Conservation (phyloP, 2,113 vertebrate genomes). For the Bos indicus region DNA sequence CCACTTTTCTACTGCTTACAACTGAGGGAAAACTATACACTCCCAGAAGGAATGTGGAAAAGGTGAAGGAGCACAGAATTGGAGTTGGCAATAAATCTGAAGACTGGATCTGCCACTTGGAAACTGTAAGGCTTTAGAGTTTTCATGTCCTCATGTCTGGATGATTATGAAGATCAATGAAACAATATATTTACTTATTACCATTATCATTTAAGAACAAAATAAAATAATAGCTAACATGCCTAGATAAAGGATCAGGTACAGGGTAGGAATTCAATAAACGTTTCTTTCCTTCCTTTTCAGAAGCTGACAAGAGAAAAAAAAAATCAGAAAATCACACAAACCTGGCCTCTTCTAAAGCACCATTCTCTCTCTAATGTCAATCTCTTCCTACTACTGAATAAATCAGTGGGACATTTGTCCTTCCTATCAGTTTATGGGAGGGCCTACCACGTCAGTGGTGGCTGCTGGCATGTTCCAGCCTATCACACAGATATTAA, state of each 20-base stretch:
- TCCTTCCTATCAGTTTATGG: neutral
- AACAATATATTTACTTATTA: neutral
- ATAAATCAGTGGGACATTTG: neutral
- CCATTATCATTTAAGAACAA: neutral
- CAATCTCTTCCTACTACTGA: neutral
- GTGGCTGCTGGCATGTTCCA: neutral
- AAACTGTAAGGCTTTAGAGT: neutral
- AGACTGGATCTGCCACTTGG: neutral
- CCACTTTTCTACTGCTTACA: neutral
- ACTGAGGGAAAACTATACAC: neutral
- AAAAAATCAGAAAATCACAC: neutral
- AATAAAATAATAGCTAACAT: neutral
- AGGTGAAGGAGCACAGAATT: neutral
- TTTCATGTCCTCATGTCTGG: neutral
- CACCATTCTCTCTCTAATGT: neutral
- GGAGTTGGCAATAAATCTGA: neutral
- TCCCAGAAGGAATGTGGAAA: neutral
- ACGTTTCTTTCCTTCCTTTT: neutral
- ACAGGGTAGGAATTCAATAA: neutral
- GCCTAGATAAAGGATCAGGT: neutral
- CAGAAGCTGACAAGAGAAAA: neutral
- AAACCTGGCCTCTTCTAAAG: neutral
- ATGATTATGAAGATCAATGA: neutral
- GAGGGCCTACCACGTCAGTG: neutral
- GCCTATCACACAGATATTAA: neutral